Conservation (phyloP, 2,888 invertebrate species). For the Rhogogaster chlorosoma region DNA sequence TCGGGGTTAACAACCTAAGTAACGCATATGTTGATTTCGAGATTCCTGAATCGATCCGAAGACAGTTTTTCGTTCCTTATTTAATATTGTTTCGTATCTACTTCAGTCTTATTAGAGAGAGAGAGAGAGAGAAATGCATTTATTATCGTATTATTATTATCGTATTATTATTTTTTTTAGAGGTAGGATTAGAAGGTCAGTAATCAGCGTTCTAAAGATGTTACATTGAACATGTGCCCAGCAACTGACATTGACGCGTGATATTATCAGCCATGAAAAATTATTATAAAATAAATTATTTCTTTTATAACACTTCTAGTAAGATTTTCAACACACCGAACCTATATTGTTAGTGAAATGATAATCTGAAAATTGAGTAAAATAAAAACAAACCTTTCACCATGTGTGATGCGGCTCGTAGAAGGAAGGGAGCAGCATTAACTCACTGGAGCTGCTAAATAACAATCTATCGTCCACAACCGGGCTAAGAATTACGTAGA, state of each 20-base stretch:
- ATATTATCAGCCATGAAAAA: neutral
- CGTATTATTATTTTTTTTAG: no score
- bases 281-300: neutral
- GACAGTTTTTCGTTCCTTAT: neutral
- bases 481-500: no score
- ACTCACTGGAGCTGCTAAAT: neutral
- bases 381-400: neutral
- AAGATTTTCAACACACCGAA: neutral
- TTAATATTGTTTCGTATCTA: neutral
- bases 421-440: neutral
- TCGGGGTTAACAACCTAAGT: neutral
- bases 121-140: neutral
- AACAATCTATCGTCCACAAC: neutral
- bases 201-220: neutral
- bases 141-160: no score
- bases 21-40: neutral
- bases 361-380: neutral
- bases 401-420: neutral
- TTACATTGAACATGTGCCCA: constrained; percentile 9
- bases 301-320: neutral
- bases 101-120: neutral
- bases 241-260: constrained; percentile 18
- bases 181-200: neutral
- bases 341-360: neutral
- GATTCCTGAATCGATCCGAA: neutral